Percentiles rank a stretch among this genome's conserved stretches.
These are phyloP conservation scores for Presbytis comata DNA, from an alignment of 2,797 vertebrate genomes.

Conservation along the genomic window DNA sequence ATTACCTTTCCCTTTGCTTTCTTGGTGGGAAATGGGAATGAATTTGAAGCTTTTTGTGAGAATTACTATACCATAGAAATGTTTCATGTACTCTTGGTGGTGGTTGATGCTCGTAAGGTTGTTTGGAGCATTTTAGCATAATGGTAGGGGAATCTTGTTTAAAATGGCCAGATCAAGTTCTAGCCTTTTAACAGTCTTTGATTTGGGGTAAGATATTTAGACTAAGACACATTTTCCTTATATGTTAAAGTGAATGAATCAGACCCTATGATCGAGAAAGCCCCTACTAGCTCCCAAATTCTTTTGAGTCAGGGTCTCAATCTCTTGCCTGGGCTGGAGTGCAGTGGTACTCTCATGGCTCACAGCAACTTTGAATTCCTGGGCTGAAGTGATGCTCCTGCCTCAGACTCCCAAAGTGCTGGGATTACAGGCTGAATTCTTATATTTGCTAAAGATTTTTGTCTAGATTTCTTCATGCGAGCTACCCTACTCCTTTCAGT, in stretches of 20 bases:
- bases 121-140: background rate
- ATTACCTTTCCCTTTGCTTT: background rate
- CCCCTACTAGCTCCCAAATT: background rate
- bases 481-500: background rate
- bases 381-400: background rate
- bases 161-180: background rate
- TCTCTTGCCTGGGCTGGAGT: background rate
- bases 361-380: background rate
- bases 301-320: background rate
- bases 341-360: background rate
- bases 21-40: background rate
- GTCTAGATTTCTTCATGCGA: background rate
- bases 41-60: background rate
- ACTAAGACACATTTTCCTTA: background rate
- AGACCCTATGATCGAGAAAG: background rate
- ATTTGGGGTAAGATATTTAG: background rate
- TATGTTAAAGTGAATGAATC: background rate
- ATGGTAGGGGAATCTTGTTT: background rate
- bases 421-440: background rate
- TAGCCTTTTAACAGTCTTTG: background rate
- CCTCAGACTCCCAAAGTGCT: background rate
- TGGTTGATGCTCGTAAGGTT: background rate
- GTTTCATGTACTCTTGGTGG: background rate
- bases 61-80: background rate
- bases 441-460: background rate